Percentiles rank a stretch among this genome's conserved stretches.
phyloP scores from a whole-genome alignment of 2,113 vertebrate genomes.

The Brienomyrus brachyistius region DNA sequence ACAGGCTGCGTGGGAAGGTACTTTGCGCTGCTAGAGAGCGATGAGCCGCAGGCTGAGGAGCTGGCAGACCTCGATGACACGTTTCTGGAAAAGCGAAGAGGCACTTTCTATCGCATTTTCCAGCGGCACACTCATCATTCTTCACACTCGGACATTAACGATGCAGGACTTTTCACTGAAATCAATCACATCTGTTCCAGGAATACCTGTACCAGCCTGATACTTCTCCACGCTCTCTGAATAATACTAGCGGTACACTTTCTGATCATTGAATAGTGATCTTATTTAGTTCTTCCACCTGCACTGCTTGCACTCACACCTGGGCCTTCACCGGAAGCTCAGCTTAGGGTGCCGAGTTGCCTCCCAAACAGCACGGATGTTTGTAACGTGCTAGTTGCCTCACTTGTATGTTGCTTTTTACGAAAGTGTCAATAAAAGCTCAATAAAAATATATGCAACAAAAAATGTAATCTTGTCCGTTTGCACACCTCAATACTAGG shows the following conservation, averaged over 20 bases:
- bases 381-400: not conserved
- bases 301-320: not conserved
- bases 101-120: not conserved
- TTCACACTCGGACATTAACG: not conserved
- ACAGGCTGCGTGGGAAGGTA: constrained; percentile 60
- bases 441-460: not conserved
- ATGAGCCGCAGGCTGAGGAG: not conserved
- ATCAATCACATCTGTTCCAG: not conserved
- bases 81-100: not conserved
- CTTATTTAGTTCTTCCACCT: not conserved
- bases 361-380: not conserved
- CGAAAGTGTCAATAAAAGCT: not conserved
- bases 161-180: not conserved
- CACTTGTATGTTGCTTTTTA: not conserved
- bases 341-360: not conserved
- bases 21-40: not conserved
- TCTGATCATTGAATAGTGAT: not conserved
- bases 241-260: not conserved
- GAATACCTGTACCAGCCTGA: not conserved
- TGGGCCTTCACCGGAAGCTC: not conserved
- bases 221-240: not conserved
- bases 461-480: not conserved
- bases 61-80: not conserved
- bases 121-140: not conserved
- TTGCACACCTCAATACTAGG: not conserved